Evolutionary conservation across 2,113 vertebrate species (phyloP).

Genomic region (Tachysurus fulvidraco): DNA sequence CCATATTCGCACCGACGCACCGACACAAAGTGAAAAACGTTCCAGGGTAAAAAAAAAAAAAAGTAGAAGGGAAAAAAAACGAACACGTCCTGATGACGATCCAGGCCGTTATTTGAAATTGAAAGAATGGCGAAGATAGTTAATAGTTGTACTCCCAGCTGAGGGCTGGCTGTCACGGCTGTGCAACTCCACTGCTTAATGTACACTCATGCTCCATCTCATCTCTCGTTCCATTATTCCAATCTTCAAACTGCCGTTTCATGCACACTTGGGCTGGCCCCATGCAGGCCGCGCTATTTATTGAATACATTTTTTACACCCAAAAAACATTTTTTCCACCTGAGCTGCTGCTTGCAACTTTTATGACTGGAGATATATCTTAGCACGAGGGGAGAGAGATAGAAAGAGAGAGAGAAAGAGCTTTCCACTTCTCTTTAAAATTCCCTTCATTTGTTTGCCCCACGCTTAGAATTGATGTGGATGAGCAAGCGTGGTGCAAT

Average conservation of each 20-base stretch:
- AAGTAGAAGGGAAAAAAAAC: background rate
- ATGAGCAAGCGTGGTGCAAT: conserved; percentile 89
- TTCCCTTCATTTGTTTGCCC: conserved; percentile 82
- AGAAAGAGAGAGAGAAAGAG: conserved; percentile 19
- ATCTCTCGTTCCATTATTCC: conserved; percentile 91
- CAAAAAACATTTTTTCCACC: conserved; percentile 94
- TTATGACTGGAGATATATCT: conserved; percentile 81
- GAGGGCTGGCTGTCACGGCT: conserved; percentile 87
- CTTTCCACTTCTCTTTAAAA: conserved; percentile 69
- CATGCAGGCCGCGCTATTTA: conserved; percentile 99
- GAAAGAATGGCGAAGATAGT: conserved; percentile 95
- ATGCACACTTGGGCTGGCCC: conserved; percentile 90
- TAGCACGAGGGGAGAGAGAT: conserved; percentile 58
- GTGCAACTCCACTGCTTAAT: conserved; percentile 95
- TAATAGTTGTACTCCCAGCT: conserved; percentile 94
- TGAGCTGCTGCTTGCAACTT: conserved; percentile 97
- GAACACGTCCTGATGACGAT: conserved; percentile 76
- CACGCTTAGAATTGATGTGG: conserved; percentile 84
- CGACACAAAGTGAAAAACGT: conserved; percentile 66
- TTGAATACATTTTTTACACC: conserved; percentile 99
- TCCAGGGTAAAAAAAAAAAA: conserved; percentile 13
- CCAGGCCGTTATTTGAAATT: conserved; percentile 91
- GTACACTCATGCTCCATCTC: conserved; percentile 99
- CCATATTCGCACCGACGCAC: conserved; percentile 55
- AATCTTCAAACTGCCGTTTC: conserved; percentile 93